Evolutionary conservation across 1,140 invertebrate species (phyloP), one percentile per base, ranked within the genome.

Genomic region (Adoxophyes honmai): DNA sequence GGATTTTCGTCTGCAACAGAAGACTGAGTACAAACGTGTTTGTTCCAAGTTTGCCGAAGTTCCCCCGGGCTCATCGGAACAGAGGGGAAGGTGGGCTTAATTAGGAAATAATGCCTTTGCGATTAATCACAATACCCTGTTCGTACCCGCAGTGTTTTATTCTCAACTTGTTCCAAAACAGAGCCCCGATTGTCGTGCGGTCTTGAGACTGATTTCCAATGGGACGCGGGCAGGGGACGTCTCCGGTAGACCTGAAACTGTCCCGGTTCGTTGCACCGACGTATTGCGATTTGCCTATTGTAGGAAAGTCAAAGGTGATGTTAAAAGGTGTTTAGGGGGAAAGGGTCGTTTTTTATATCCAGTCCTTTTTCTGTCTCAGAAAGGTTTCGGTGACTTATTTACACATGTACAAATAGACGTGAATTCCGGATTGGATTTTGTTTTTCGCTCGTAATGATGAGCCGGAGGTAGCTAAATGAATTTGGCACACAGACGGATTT

Each of bases 61-160:
- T 70, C 75, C 78, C 73, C 68, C 64, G 55, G 70, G 73, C 60
- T 67, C 52, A 59, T 73, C 53, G 55, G 38, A 60, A 60, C 55
- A 55, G 55, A 66, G 74, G 81, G 81, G 73, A 75, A 75, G 73
- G 74, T 77, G 68, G 68, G 73, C 75, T 85, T 85, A 88, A 88
- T 88, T 86, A 81, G 80, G 77, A 83, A 88, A 83, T 86, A 86
- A 86, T 85, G 77, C 75, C 68, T 60, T 66, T 75, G 72, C 83
- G 76, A 88, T 88, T 86, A 83, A 88, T 88, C 82, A 86, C 81
- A 72, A 78, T 78, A 62, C 67, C 66, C 68, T 58, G 59, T 51
- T 39, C 13, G n/a, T 52, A n/a, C 58, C 34, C 57, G 38, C 21
- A 62, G 55, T 57, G 62, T 66, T 64, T 65, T 73, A 64, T 73